Percentiles rank a stretch among this genome's conserved stretches.
These are phyloP conservation scores for Plecotus auritus DNA, from an alignment of 2,113 vertebrate genomes.

Conservation along the genomic window DNA sequence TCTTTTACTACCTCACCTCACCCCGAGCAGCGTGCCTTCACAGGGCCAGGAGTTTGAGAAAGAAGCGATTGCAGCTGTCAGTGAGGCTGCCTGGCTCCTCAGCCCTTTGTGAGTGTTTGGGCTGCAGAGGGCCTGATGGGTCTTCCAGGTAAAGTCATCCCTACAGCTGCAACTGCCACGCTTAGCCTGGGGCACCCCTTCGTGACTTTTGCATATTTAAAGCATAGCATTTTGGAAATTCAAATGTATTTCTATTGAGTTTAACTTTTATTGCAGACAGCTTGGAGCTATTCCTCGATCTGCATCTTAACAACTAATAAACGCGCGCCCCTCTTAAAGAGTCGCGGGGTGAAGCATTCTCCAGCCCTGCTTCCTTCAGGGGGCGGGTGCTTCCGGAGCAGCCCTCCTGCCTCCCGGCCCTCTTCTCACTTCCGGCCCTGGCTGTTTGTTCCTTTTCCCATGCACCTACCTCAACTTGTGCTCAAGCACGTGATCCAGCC, in stretches of 20 bases:
- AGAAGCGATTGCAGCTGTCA: conserved; percentile 56
- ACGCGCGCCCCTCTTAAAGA: neutral
- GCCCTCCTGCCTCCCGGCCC: neutral
- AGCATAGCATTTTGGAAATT: conserved; percentile 51
- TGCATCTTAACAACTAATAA: conserved; percentile 43
- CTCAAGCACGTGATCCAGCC: neutral
- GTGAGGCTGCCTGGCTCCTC: neutral
- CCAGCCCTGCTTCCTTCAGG: neutral
- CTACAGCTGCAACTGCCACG: conserved; percentile 52
- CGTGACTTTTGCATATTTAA: conserved; percentile 52
- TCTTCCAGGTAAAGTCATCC: conserved; percentile 66
- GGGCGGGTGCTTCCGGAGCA: accelerated
- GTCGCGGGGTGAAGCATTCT: neutral
- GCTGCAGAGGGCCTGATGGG: neutral
- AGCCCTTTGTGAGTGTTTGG: neutral
- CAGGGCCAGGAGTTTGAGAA: conserved; percentile 54
- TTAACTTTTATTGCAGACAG: conserved; percentile 50
- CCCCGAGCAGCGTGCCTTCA: conserved; percentile 8
- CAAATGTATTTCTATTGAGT: conserved; percentile 51
- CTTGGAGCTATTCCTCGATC: conserved; percentile 37
- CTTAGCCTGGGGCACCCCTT: conserved; percentile 47
- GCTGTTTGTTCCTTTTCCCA: neutral
- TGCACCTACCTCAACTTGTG: neutral
- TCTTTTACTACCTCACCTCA: neutral
- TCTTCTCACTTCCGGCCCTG: neutral